These are phyloP conservation scores for Hippasteria phrygiana DNA, from an alignment of 53 echinoderm and acorn worm genomes.

Conservation along the genomic window DNA sequence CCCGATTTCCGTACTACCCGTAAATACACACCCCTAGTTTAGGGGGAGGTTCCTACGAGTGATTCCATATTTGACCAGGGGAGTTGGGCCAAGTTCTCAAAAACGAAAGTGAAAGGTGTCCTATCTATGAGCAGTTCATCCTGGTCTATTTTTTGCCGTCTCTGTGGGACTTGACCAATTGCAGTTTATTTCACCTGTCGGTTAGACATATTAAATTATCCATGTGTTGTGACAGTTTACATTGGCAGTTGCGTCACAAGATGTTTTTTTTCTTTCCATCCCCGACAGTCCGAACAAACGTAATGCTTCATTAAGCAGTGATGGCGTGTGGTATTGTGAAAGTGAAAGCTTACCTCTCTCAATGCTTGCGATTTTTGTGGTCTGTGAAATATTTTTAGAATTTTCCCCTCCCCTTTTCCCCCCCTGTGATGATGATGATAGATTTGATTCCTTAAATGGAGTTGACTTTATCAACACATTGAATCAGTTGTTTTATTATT, in stretches of 20 bases:
- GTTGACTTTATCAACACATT: constrained; percentile 11
- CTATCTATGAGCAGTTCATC: neutral
- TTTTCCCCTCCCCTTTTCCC: neutral
- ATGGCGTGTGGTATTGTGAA: neutral
- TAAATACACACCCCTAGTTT: too few relatives aligned
- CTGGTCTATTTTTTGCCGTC: neutral
- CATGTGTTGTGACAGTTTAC: constrained; percentile 28
- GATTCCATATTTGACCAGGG: neutral
- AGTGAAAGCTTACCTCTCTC: neutral
- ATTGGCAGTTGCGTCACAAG: constrained; percentile 20
- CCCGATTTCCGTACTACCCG: too few relatives aligned
- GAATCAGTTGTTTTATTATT: neutral
- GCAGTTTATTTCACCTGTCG: neutral
- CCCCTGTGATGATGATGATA: neutral
- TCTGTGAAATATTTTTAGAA: constrained; percentile 45
- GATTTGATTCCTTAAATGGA: constrained; percentile 55
- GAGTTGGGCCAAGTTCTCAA: neutral
- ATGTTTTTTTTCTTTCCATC: neutral
- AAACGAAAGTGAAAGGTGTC: constrained; percentile 40
- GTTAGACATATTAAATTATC: constrained; percentile 21
- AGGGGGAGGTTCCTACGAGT: too few relatives aligned
- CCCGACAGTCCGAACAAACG: neutral
- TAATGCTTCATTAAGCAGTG: neutral
- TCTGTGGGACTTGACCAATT: neutral
- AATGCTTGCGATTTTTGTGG: constrained; percentile 53